phyloP scores from a whole-genome alignment of 1,140 invertebrate genomes.

The Drosophila repleta region DNA sequence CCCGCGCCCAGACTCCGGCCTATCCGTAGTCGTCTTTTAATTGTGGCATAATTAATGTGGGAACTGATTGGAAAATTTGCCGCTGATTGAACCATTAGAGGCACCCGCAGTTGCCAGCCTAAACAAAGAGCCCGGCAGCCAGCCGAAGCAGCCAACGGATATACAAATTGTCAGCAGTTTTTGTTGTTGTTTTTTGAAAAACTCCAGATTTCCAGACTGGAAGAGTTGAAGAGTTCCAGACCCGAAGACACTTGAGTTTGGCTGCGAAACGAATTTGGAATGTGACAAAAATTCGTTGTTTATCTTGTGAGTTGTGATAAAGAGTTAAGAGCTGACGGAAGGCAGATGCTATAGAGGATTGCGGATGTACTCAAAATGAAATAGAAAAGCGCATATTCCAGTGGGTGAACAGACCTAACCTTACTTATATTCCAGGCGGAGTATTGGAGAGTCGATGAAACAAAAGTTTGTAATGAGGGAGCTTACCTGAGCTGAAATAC shows the following conservation, averaged over 20 bases:
- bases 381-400: background rate
- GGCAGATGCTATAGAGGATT: background rate
- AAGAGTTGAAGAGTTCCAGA: slow-evolving; percentile 46
- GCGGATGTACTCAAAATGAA: background rate
- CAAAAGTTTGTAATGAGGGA: too few relatives aligned
- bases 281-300: slow-evolving; percentile 16
- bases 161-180: slow-evolving; percentile 56
- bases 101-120: slow-evolving; percentile 16
- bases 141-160: background rate
- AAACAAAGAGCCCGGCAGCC: background rate
- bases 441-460: too few relatives aligned
- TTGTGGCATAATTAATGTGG: slow-evolving; percentile 80
- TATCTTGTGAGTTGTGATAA: background rate
- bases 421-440: too few relatives aligned
- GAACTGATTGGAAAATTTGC: slow-evolving; percentile 60
- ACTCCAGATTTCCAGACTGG: background rate
- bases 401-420: too few relatives aligned
- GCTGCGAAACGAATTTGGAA: slow-evolving; percentile 6
- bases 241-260: slow-evolving; percentile 23
- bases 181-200: slow-evolving; percentile 6
- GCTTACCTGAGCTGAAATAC: too few relatives aligned
- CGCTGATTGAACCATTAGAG: slow-evolving; percentile 70
- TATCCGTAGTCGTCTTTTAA: slow-evolving; percentile 52
- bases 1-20: slow-evolving; percentile 29
- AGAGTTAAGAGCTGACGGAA: slow-evolving; percentile 1